Base-by-base conservation (phyloP, 1,140 invertebrate genomes). In the Drosophila tani region DNA sequence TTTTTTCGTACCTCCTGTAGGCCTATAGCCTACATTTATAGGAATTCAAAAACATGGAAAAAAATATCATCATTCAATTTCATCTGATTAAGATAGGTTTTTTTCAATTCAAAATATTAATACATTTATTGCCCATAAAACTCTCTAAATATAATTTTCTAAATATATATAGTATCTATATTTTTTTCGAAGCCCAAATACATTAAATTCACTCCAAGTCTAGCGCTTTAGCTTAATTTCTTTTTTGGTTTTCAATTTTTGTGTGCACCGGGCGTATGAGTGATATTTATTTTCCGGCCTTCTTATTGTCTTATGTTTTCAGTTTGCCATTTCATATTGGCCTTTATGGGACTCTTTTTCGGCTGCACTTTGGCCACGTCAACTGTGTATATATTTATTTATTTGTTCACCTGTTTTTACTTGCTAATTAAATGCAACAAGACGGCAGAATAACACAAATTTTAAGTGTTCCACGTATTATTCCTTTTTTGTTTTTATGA, bases 401-500 rank as follows among this genome's bases (percentile, higher is more conserved):
- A 24, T 51, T 12, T 51, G 51, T 17, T 27, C 24, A 29, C 38
- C 38, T n/a, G 21, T 35, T 21, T 8, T 21, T n/a, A 27, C 8
- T 3, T 21, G 27, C 21, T 19, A 43, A 69, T 66, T 65, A 50
- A 65, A 43, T 63, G 58, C 24, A 40, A 59, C 5, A 35, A 9
- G 8, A 57, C 17, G 40, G n/a, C 41, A 43, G 41, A 43, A 43
- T 43, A 24, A 24, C 38, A 11, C 15, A 41, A 14, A 40, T 53
- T 69, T 69, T 53, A 17, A 49, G 32, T 49, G 24, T 69, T 69
- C 11, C 50, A 24, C 2, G 32, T 41, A 58, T 69, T 41, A 40
- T 57, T 49, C 29, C 21, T 51, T 38, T 38, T 46, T 78, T 47
- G 29, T 15, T 57, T 24, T 63, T 43, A 27, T 46, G 9, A 19